Conservation (phyloP, 2,113 vertebrate genomes). For the Silurus meridionalis region DNA sequence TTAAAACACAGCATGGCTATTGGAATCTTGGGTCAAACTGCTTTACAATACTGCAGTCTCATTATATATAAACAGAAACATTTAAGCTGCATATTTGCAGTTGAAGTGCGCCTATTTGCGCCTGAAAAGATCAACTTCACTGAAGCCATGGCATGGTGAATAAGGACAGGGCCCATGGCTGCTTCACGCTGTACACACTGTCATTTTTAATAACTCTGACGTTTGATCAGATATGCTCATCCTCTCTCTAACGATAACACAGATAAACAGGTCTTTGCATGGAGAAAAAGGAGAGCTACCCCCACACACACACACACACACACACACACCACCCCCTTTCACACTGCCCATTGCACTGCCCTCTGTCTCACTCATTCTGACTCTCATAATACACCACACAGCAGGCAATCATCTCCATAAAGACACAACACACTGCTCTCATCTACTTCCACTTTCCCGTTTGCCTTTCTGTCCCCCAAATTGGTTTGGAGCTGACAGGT, state of each 20-base stretch:
- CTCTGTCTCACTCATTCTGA: constrained; percentile 53
- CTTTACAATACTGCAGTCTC: neutral
- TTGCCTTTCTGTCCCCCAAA: constrained; percentile 31
- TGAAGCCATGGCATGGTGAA: constrained; percentile 4
- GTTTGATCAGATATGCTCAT: constrained; percentile 60
- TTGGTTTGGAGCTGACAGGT: constrained; percentile 57
- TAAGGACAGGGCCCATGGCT: constrained; percentile 51
- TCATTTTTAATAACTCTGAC: constrained; percentile 61
- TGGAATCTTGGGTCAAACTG: neutral
- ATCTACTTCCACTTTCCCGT: neutral
- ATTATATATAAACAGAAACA: neutral
- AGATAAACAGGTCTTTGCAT: constrained; percentile 64
- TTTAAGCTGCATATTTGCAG: neutral
- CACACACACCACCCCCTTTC: neutral
- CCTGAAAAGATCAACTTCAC: constrained; percentile 38
- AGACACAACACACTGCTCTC: constrained; percentile 50
- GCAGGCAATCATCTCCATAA: constrained; percentile 45
- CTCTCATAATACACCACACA: constrained; percentile 53
- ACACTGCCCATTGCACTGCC: neutral
- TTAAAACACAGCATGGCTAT: neutral
- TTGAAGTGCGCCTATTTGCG: neutral
- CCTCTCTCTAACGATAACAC: constrained; percentile 58
- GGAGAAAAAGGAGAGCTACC: constrained; percentile 44
- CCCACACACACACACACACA: no score
- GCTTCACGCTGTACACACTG: constrained; percentile 53